A percentile compares a stretch with the other conserved stretches of the same genome.
Evolutionary conservation across 2,888 invertebrate genomes (phyloP).

Genomic region (Chrysomela aeneicollis): DNA sequence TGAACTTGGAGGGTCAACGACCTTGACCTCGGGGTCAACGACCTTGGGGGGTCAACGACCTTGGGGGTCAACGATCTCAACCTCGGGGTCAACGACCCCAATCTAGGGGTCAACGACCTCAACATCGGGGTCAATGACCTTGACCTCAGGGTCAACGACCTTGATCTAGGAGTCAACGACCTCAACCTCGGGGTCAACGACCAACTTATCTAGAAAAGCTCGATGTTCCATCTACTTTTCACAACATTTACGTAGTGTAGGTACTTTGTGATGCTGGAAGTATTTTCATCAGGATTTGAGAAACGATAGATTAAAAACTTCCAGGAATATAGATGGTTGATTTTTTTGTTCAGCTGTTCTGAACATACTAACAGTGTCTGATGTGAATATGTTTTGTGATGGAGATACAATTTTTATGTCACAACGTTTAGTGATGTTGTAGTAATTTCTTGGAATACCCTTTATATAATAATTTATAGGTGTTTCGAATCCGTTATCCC

Average conservation of each 20-base stretch:
- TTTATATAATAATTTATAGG: neutral
- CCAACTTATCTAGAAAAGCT: no score
- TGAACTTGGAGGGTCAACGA: no score
- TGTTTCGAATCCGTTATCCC: neutral
- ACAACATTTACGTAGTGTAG: neutral
- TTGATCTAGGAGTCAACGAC: no score
- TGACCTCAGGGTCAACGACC: no score
- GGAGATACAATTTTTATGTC: no score
- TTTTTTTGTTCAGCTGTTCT: neutral
- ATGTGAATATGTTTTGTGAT: neutral
- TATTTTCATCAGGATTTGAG: neutral
- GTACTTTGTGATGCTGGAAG: neutral
- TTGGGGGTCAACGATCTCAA: no score
- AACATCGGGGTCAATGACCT: no score
- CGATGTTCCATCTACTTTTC: neutral
- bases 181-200: no score
- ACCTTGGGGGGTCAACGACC: no score
- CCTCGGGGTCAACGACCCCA: no score
- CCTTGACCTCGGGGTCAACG: no score
- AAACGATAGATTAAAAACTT: neutral
- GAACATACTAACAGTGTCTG: neutral
- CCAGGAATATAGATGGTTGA: neutral
- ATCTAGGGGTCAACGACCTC: no score
- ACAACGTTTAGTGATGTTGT: neutral
- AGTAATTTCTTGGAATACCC: neutral